Conservation (phyloP, 2,113 vertebrate genomes). For the Equus przewalskii region DNA sequence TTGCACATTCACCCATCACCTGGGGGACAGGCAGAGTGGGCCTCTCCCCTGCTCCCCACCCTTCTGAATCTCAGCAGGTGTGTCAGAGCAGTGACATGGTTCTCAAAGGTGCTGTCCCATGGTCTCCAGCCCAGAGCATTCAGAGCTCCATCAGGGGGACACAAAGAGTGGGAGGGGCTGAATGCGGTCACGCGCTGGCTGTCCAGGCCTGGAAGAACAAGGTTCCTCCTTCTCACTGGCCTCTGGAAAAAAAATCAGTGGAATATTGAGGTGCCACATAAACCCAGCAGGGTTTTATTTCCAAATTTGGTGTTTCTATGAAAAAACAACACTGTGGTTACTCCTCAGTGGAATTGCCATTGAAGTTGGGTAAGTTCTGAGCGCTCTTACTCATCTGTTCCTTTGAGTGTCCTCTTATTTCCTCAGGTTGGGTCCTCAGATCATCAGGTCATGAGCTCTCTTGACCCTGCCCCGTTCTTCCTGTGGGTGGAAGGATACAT, state of each 20-base stretch:
- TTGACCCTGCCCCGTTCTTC: background rate
- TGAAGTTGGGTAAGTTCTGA: background rate
- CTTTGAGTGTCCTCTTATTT: background rate
- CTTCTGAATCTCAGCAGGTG: fast-evolving
- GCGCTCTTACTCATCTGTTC: background rate
- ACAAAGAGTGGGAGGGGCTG: background rate
- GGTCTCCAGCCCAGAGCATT: background rate
- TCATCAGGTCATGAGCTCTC: background rate
- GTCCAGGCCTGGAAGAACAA: background rate
- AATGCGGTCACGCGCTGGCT: too few relatives aligned
- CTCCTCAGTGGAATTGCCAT: background rate
- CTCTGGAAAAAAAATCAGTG: background rate
- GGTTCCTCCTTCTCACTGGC: background rate
- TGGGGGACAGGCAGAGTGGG: fast-evolving
- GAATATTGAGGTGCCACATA: too few relatives aligned
- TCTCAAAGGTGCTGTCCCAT: background rate
- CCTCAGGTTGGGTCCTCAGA: background rate
- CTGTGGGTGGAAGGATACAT: fast-evolving
- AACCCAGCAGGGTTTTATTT: background rate
- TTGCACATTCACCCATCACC: fast-evolving
- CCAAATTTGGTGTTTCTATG: background rate
- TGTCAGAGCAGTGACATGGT: fast-evolving
- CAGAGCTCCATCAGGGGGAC: background rate
- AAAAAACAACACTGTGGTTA: background rate
- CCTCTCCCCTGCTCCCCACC: fast-evolving